Percentiles rank a stretch among this genome's conserved stretches.
phyloP scores from a whole-genome alignment of 2,113 vertebrate species.

The Chroicocephalus ridibundus region DNA sequence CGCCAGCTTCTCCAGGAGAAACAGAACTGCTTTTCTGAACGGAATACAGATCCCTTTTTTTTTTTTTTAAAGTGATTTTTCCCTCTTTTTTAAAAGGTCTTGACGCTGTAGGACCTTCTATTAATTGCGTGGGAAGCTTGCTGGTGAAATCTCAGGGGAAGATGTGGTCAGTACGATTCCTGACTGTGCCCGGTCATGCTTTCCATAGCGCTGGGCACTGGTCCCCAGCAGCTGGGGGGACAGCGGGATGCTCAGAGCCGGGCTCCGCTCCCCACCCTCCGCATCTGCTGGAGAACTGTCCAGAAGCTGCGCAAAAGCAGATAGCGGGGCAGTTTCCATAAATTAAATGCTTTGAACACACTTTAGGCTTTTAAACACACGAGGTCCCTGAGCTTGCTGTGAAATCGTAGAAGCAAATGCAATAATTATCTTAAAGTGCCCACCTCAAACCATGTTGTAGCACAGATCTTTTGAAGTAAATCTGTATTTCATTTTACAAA shows the following conservation, averaged over 20 bases:
- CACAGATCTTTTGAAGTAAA: not conserved
- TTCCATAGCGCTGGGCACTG: not conserved
- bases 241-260: not conserved
- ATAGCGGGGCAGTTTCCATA: not conserved
- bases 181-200: accelerated
- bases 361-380: not conserved
- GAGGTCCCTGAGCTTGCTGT: not conserved
- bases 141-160: accelerated
- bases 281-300: not conserved
- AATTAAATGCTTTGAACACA: too few relatives aligned
- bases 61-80: not conserved
- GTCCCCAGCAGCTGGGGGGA: not conserved
- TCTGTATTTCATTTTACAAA: not conserved
- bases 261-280: not conserved
- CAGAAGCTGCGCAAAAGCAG: not conserved
- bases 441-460: not conserved
- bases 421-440: not conserved
- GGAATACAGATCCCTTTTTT: accelerated
- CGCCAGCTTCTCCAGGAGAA: not conserved
- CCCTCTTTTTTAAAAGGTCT: not conserved
- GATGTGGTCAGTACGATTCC: not conserved
- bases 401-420: not conserved
- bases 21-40: not conserved
- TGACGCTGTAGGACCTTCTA: not conserved
- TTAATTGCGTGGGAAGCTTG: not conserved